phyloP scores from a whole-genome alignment of 2,797 vertebrate genomes.

The Euthynnus affinis region DNA sequence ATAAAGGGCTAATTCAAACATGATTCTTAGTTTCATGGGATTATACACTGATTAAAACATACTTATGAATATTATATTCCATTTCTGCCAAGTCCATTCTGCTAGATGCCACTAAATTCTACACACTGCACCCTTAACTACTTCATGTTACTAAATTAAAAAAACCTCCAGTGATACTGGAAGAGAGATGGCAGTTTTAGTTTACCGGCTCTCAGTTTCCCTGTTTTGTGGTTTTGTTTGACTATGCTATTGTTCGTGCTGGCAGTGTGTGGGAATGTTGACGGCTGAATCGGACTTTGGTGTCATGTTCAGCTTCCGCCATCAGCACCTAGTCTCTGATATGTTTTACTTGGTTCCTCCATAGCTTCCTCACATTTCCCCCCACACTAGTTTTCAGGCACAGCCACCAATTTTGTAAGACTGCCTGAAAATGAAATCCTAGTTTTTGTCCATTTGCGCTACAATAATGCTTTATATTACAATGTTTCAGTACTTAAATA shows the following conservation, averaged over 20 bases:
- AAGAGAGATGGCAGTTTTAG: not conserved
- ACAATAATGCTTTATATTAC: not conserved
- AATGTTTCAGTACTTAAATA: too few species aligned
- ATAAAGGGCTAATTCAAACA: too few species aligned
- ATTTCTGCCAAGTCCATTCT: too few species aligned
- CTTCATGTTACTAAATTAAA: not conserved
- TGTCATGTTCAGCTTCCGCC: conserved; percentile 55
- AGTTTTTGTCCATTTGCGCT: not conserved
- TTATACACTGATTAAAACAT: too few species aligned
- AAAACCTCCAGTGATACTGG: conserved; percentile 22
- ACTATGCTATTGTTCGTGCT: conserved; percentile 44
- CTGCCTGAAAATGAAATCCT: not conserved
- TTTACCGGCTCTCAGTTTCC: conserved; percentile 33
- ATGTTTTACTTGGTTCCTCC: conserved; percentile 9
- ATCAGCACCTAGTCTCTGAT: not conserved
- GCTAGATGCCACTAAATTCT: too few species aligned
- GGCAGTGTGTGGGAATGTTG: conserved; percentile 42
- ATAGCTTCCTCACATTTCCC: not conserved
- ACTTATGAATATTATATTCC: too few species aligned
- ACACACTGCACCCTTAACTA: not conserved
- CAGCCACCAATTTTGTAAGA: not conserved
- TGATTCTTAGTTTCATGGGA: too few species aligned
- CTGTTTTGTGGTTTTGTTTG: conserved; percentile 39
- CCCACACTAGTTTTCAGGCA: not conserved
- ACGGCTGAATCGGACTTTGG: conserved; percentile 9